Conservation (phyloP, 2,113 vertebrate genomes). For the Pontoporia blainvillei region DNA sequence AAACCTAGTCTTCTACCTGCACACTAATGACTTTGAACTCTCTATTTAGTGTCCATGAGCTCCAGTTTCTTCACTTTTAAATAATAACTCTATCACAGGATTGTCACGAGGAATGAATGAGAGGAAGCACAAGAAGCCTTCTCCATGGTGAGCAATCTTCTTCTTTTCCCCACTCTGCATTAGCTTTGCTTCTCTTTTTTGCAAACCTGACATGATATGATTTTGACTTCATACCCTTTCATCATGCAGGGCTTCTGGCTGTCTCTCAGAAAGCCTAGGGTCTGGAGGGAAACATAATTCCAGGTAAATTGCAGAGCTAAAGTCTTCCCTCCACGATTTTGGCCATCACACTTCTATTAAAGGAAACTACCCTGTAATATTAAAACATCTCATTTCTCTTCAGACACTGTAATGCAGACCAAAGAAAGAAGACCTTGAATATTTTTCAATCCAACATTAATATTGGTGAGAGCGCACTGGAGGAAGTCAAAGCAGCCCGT, state of each 20-base stretch:
- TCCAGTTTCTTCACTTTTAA: neutral
- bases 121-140: neutral
- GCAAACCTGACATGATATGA: neutral
- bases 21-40: neutral
- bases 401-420: neutral
- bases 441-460: slow-evolving; percentile 29
- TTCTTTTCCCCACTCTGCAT: neutral
- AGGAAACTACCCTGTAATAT: neutral
- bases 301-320: neutral
- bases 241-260: neutral
- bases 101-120: neutral
- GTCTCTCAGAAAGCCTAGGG: neutral
- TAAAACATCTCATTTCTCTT: slow-evolving; percentile 17
- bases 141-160: neutral
- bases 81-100: neutral
- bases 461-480: slow-evolving; percentile 18
- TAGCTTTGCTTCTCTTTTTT: neutral
- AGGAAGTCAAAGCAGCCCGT: slow-evolving; percentile 21
- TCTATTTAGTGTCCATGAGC: neutral
- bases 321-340: neutral
- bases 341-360: neutral
- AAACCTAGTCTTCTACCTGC: neutral
- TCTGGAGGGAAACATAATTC: neutral
- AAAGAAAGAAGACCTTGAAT: slow-evolving; percentile 28
- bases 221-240: neutral